Conservation (phyloP, 2,113 vertebrate species). For the Choloepus hoffmanni region DNA sequence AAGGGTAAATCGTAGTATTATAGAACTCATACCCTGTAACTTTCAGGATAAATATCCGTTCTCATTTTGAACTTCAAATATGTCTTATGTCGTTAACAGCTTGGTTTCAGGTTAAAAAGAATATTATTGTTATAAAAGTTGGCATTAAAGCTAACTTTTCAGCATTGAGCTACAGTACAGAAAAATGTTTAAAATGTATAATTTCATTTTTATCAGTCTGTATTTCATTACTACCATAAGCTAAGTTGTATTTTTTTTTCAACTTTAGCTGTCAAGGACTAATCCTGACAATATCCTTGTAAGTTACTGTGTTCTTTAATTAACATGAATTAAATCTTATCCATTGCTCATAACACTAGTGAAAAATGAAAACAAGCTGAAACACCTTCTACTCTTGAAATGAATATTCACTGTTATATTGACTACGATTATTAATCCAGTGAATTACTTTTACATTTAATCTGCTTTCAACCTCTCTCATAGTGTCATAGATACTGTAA, state of each 20-base stretch:
- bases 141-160: neutral
- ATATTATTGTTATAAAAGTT: conserved; percentile 36
- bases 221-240: neutral
- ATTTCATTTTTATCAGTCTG: conserved; percentile 36
- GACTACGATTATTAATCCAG: neutral
- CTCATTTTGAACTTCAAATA: conserved; percentile 39
- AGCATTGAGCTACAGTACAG: neutral
- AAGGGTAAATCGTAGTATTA: neutral
- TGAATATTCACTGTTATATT: neutral
- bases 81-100: neutral
- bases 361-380: conserved; percentile 17
- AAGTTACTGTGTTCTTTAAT: conserved; percentile 57
- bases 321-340: conserved; percentile 65
- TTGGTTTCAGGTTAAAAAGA: conserved; percentile 29
- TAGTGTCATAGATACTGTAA: neutral
- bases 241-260: neutral
- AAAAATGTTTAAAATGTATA: conserved; percentile 23
- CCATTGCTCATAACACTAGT: neutral
- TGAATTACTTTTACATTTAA: neutral
- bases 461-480: neutral
- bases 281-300: conserved; percentile 47
- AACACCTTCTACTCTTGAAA: neutral
- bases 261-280: conserved; percentile 34
- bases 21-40: neutral
- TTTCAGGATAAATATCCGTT: neutral